Percentiles rank a stretch among this genome's conserved stretches.
These are phyloP conservation scores for Leptinotarsa juncta DNA, from an alignment of 2,888 invertebrate genomes.

Conservation along the genomic window DNA sequence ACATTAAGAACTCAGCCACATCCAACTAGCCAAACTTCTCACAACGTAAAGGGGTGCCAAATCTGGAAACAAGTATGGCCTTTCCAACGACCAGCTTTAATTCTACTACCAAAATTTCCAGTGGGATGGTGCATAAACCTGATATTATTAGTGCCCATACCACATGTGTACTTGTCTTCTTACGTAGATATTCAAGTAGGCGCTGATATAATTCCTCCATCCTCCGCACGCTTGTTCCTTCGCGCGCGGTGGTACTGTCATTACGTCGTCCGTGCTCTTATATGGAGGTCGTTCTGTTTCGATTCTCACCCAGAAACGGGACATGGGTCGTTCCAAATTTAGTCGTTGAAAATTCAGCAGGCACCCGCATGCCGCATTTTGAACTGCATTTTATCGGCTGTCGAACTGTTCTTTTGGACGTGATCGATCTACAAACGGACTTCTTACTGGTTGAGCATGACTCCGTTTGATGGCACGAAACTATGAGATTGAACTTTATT, in stretches of 20 bases:
- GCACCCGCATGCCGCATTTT: slow-evolving; percentile 4
- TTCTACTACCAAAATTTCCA: too few relatives aligned
- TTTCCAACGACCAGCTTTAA: too few relatives aligned
- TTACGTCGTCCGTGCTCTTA: slow-evolving; percentile 26
- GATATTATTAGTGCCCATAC: too few relatives aligned
- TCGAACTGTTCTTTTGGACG: slow-evolving; percentile 10
- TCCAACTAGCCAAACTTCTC: too few relatives aligned
- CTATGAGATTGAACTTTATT: not conserved
- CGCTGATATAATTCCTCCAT: not conserved
- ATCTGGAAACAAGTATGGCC: too few relatives aligned
- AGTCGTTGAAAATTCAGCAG: slow-evolving; percentile 12
- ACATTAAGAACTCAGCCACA: too few relatives aligned
- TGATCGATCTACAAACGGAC: slow-evolving; percentile 1
- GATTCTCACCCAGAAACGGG: slow-evolving; percentile 30
- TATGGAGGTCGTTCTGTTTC: slow-evolving; percentile 30
- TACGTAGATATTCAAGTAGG: slow-evolving; percentile 1
- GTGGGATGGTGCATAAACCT: too few relatives aligned
- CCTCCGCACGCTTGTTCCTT: not conserved
- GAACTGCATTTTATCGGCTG: not conserved
- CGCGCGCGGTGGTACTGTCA: slow-evolving; percentile 15
- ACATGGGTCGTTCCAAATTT: slow-evolving; percentile 7
- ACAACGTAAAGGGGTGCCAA: too few relatives aligned
- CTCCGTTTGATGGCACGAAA: not conserved
- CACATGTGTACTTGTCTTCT: too few relatives aligned
- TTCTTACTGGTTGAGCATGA: not conserved